Base-by-base conservation (phyloP, 2,888 invertebrate species). In the Alsophila aescularia region DNA sequence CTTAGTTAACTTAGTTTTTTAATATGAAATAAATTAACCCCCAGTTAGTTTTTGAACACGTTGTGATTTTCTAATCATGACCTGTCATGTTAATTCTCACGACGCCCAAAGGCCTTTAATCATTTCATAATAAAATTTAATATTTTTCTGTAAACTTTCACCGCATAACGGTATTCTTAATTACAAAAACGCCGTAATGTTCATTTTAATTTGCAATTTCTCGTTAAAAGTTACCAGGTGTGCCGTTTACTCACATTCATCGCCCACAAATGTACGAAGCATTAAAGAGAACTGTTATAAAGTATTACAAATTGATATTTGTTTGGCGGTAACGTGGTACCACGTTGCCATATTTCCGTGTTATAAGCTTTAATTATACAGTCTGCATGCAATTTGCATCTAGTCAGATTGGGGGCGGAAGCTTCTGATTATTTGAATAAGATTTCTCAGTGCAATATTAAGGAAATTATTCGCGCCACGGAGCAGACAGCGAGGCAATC, bases 351-450 rank as follows among this genome's bases (percentile, higher is more conserved):
- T 24, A 24, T 24, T 8, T 24, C 18, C 18, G 36, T 47, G 34
- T 44, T 24, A 43, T 49, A 66, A 66, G 63, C 66, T 24, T 24
- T 79, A 85, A 84, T 86, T 83, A 85, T 77, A 75, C 81, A 80
- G 79, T 78, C 80, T 79, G 83, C 78, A 81, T 83, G 74, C 79
- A 82, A 86, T 85, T 85, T 82, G 81, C 84, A 86, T 87, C 77
- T 76, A 75, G 78, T 73, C 73, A 77, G 79, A 80, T 84, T 77
- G 76, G 76, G 81, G 81, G 79, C 81, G 71, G 78, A 77, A 83
- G 85, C 79, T 85, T 82, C 75, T 79, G 83, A 83, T 85, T 84
- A 87, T 85, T 84, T 83, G 82, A 84, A 85, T 85, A 81, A 83
- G 83, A 83, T 83, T 83, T 83, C 73, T 63, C 75, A 66, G 77